Evolutionary conservation across 2,888 invertebrate species (phyloP), one percentile per base, ranked within the genome.

Genomic region (Latheticus oryzae): DNA sequence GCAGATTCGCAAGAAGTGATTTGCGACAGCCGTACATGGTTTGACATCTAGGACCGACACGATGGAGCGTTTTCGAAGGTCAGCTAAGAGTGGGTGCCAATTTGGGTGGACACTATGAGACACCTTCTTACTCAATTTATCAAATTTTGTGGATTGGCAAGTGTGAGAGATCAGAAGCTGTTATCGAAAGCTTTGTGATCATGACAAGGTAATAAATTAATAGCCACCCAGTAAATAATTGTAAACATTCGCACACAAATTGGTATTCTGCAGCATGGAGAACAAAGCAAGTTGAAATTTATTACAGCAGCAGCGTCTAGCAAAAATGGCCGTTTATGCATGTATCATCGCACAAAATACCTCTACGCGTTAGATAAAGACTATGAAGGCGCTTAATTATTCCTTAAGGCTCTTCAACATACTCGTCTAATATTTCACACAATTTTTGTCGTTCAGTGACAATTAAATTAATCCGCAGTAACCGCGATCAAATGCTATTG

Each of bases 11-110:
- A 67, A 69, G 66, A 68, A 69, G 65, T 69, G 65, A 71, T 70
- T 70, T 68, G 70, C 68, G 60, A 66, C 66, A 58, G 64, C 71
- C 71, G 61, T 69, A 71, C 63, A 68, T 62, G 71, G 70, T 64
- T 67, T 67, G 69, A 68, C 69, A 69, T 63, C 65, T 64, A 60
- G 63, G 61, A 50, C 60, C 64, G 57, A 61, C 63, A 61, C 58
- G 60, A 64, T 59, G 61, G 65, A 63, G 62, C 60, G 63, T 63
- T 55, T 62, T 37, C 37, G 67, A 67, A 69, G 69, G 69, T 62
- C 67, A 63, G 37, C 28, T 48, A 28, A 45, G 21, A 63, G 67
- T 66, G 66, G 69, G 66, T 66, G 63, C 5, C 21, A 5, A 5
- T 5, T n/a, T n/a, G n/a, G n/a, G n/a, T n/a, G n/a, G n/a, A n/a